Evolutionary conservation across 1,140 invertebrate genomes (phyloP).

Genomic region (Neomicropteryx cornuta): DNA sequence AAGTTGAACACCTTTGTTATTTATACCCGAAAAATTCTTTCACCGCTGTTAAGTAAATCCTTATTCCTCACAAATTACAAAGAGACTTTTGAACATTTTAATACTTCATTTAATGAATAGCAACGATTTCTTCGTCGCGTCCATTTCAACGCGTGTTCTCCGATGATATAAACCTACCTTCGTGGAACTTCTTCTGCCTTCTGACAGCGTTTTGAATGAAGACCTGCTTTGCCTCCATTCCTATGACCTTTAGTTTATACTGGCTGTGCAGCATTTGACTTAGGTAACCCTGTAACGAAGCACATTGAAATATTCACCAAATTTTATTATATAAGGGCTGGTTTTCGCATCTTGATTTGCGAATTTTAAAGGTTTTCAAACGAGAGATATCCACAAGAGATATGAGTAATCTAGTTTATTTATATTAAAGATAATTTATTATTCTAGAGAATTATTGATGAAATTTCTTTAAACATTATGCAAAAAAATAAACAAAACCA

Average conservation of each 20-base stretch:
- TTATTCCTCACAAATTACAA: slow-evolving; percentile 48
- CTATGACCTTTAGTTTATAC: slow-evolving; percentile 54
- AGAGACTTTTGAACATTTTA: slow-evolving; percentile 31
- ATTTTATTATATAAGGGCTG: neutral
- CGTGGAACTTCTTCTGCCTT: slow-evolving; percentile 45
- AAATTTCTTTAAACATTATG: neutral
- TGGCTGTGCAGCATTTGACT: slow-evolving; percentile 54
- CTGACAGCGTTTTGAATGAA: slow-evolving; percentile 52
- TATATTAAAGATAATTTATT: neutral
- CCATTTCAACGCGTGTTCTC: too few species aligned
- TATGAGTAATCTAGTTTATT: neutral
- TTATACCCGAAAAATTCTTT: too few species aligned
- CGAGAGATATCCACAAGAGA: neutral
- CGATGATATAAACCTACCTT: too few species aligned
- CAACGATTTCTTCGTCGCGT: too few species aligned
- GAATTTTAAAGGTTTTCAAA: too few species aligned
- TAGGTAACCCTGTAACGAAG: slow-evolving; percentile 53
- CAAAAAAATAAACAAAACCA: too few species aligned
- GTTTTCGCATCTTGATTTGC: too few species aligned
- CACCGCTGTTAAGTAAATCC: too few species aligned
- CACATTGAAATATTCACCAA: neutral
- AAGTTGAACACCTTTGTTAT: too few species aligned
- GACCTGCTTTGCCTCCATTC: slow-evolving; percentile 53
- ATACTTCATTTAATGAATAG: too few species aligned
- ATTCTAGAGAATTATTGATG: neutral